phyloP scores from a whole-genome alignment of 1,140 invertebrate species.

The Halesus radiatus region DNA sequence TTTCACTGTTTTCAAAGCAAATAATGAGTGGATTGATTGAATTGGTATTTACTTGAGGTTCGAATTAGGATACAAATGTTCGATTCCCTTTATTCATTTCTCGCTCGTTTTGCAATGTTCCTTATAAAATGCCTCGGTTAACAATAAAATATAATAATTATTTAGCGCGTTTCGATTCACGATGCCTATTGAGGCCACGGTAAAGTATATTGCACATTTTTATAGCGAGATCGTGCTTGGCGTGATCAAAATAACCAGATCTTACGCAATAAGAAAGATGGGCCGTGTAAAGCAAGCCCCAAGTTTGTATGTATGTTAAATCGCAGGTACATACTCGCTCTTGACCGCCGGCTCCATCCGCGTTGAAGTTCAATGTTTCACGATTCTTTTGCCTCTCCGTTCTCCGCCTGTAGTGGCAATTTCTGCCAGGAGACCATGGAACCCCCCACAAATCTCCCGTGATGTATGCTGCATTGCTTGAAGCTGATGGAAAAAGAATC shows the following conservation, averaged over 20 bases:
- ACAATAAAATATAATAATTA: no score
- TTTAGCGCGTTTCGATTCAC: no score
- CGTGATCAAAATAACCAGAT: not conserved
- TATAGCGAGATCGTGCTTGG: not conserved
- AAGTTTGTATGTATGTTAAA: not conserved
- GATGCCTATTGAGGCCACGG: no score
- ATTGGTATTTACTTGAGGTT: slow-evolving; percentile 2
- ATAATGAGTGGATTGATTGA: slow-evolving; percentile 19
- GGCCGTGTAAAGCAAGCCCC: not conserved
- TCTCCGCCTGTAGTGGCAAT: no score
- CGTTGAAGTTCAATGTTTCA: not conserved
- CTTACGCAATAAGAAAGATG: not conserved
- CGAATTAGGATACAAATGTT: slow-evolving; percentile 13
- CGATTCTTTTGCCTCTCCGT: no score
- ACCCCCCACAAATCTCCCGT: no score
- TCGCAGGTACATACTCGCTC: not conserved
- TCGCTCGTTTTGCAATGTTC: not conserved
- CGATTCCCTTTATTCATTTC: not conserved
- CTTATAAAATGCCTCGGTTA: no score
- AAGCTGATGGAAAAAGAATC: no score
- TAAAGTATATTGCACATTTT: no score
- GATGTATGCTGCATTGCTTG: no score
- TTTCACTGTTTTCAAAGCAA: slow-evolving; percentile 8
- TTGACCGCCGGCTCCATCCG: not conserved
- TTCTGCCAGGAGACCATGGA: no score